Evolutionary conservation across 2,797 vertebrate species (phyloP), one percentile per base, ranked within the genome.

Genomic region (Staurois parvus): DNA sequence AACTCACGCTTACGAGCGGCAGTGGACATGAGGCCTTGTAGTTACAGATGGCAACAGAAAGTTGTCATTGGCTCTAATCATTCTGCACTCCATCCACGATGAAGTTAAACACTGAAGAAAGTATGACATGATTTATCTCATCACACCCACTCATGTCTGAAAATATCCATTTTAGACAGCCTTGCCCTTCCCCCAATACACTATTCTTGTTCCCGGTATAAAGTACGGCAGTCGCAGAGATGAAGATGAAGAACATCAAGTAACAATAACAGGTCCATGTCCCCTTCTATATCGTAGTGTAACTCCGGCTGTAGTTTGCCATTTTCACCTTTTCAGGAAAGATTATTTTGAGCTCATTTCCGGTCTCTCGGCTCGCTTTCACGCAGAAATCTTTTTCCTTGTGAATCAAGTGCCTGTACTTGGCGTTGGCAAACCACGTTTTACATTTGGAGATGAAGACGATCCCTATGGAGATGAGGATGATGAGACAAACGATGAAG

Each of bases 371-470:
- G 70, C 83, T 90, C 67, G 90, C 94, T 13, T 93, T 96, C 80
- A 97, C 92, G 87, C 98, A 95, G 80, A 95, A 93, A 78, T 96
- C 95, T 85, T 95, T 95, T 89, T 98, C 97, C 91, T 97, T 96
- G 34, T 92, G 95, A 17, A 99, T 94, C 32, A 96, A 92, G 88
- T 95, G 95, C 85, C 90, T 96, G 85, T 97, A 98, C 88, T 96
- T 96, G 85, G 96, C 95, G 79, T 95, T 97, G 70, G 97, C 96
- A 88, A 97, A 85, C 98, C 98, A 99, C 7, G 92, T 90, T 92
- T 98, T 96, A 26, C 97, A 99, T 88, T 97, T 98, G 88, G 96
- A 95, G 81, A 97, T 96, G 88, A 98, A 98, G 37, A 99, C 91
- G 69, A 99, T 96, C 79, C 94, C 95, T 0, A 95, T 93, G 19